phyloP scores from a whole-genome alignment of 2,888 invertebrate species.

The Lasius platythorax region DNA sequence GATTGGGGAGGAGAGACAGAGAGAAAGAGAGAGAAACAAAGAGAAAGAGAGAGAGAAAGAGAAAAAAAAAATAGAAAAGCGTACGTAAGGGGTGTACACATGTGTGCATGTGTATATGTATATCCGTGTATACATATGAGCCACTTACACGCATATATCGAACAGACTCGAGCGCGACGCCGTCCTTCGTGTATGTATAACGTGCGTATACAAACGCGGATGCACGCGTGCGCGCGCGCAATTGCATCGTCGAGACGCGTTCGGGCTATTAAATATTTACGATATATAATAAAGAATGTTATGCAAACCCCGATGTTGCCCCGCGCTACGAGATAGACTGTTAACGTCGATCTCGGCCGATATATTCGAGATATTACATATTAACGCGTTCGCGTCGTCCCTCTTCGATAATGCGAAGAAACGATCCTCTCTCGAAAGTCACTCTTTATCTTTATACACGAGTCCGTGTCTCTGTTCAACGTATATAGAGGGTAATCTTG shows the following conservation, averaged over 20 bases:
- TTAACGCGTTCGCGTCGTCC: neutral
- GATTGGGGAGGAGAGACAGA: neutral
- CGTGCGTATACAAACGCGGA: conserved; percentile 40
- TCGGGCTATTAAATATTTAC: conserved; percentile 73
- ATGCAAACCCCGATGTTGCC: conserved; percentile 65
- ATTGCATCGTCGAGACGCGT: neutral
- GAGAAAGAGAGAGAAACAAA: neutral
- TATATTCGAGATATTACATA: neutral
- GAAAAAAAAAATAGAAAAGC: conserved; percentile 11
- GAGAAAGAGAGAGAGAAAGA: conserved; percentile 6
- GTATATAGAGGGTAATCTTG: neutral
- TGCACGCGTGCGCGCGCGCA: neutral
- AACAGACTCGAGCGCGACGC: neutral
- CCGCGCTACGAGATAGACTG: neutral
- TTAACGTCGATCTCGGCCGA: neutral
- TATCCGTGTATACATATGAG: neutral
- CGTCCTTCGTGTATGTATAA: conserved; percentile 56
- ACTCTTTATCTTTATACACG: neutral
- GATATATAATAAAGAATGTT: conserved; percentile 76
- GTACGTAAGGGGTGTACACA: neutral
- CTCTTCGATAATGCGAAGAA: conserved; percentile 3
- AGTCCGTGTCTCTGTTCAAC: neutral
- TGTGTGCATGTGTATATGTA: neutral
- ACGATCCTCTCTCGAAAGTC: neutral
- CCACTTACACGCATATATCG: neutral